A percentile compares a stretch with the other conserved stretches of the same genome.
Conservation (phyloP, 2,888 invertebrate species). For the Drosophila robusta region DNA sequence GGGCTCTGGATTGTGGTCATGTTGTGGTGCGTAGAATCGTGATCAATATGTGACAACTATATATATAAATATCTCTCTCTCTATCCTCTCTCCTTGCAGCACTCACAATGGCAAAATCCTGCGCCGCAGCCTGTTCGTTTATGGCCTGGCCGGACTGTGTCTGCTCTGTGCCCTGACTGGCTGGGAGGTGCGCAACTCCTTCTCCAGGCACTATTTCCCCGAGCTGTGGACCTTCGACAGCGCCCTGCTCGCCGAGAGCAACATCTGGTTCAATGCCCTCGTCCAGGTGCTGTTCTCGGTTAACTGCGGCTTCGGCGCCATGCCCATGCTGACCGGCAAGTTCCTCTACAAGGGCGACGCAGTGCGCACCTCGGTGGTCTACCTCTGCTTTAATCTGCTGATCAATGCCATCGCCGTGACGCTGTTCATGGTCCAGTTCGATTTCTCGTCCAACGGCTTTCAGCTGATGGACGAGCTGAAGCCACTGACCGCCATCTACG, state of each 20-base stretch:
- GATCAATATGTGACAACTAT: too few species aligned
- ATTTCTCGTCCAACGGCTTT: slow-evolving; percentile 76
- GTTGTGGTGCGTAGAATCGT: slow-evolving; percentile 75
- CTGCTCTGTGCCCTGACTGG: slow-evolving; percentile 82
- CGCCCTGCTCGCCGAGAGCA: slow-evolving; percentile 75
- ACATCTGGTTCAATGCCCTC: slow-evolving; percentile 85
- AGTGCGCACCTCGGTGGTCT: slow-evolving; percentile 84
- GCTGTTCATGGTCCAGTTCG: slow-evolving; percentile 84
- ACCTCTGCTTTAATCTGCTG: slow-evolving; percentile 85
- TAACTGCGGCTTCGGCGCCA: slow-evolving; percentile 84
- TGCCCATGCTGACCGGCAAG: slow-evolving; percentile 85
- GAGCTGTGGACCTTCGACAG: slow-evolving; percentile 82
- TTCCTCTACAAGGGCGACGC: slow-evolving; percentile 85
- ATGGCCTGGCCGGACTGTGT: slow-evolving; percentile 80
- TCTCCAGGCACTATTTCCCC: slow-evolving; percentile 82
- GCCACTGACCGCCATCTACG: slow-evolving; percentile 84
- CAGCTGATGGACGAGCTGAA: slow-evolving; percentile 82
- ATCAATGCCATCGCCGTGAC: slow-evolving; percentile 84
- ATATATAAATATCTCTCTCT: background rate
- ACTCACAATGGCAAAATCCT: slow-evolving; percentile 84
- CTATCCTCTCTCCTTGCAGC: slow-evolving; percentile 53
- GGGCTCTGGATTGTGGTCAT: slow-evolving; percentile 84
- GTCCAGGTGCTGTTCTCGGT: slow-evolving; percentile 84
- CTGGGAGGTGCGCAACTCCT: slow-evolving; percentile 84
- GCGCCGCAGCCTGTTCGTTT: slow-evolving; percentile 82